Conservation (phyloP, 2,113 vertebrate genomes). For the Megaceryle torquata region DNA sequence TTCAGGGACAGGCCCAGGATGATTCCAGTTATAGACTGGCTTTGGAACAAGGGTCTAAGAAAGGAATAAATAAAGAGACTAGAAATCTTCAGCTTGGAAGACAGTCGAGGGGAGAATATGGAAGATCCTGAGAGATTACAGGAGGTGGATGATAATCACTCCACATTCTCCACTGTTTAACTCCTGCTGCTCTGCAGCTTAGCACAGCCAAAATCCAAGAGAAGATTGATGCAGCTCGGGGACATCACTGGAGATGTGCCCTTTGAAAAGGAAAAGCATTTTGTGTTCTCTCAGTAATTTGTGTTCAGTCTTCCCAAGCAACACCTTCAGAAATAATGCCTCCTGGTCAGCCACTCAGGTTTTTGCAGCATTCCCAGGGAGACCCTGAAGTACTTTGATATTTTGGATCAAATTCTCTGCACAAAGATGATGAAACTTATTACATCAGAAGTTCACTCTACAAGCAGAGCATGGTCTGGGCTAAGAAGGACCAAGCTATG, state of each 20-base stretch:
- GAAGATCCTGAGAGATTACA: neutral
- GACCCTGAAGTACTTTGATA: neutral
- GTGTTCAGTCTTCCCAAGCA: neutral
- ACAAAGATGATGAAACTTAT: neutral
- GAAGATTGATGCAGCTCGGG: neutral
- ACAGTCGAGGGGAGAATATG: neutral
- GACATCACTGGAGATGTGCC: neutral
- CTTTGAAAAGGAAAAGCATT: neutral
- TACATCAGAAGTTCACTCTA: neutral
- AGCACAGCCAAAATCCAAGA: neutral
- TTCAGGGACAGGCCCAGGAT: neutral
- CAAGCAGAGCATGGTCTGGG: neutral
- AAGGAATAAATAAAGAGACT: neutral
- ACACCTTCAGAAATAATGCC: neutral
- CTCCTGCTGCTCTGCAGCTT: neutral
- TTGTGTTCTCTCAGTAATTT: neutral
- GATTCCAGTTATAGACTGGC: neutral
- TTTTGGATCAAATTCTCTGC: neutral
- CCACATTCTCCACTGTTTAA: neutral
- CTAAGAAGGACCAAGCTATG: neutral
- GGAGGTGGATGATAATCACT: neutral
- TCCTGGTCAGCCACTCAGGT: neutral
- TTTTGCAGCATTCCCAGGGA: neutral
- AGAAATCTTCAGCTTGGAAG: neutral
- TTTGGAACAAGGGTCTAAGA: neutral